Conservation (phyloP, 2,797 vertebrate species). For the Eulemur rubriventer region DNA sequence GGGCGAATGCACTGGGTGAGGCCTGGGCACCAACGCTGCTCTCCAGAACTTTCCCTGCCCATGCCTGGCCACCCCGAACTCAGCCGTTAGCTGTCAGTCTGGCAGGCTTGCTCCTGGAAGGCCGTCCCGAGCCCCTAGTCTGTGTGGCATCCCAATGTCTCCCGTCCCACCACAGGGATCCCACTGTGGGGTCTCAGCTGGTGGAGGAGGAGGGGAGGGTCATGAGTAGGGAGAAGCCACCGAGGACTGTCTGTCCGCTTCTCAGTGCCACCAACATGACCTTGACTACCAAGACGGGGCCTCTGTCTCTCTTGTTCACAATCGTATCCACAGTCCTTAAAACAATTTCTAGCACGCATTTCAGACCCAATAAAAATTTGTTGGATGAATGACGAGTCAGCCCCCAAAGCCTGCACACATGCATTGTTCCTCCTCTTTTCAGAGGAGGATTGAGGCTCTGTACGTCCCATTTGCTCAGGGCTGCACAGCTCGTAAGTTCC, state of each 20-base stretch:
- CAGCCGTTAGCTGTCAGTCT: not conserved
- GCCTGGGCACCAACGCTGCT: no score
- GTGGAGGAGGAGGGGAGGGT: not conserved
- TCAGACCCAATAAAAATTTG: not conserved
- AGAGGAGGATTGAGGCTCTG: not conserved
- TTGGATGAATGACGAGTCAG: no score
- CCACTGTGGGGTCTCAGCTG: not conserved
- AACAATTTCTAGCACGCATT: not conserved
- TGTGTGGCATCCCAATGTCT: not conserved
- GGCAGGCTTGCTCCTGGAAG: not conserved
- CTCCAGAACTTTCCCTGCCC: not conserved
- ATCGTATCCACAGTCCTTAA: not conserved
- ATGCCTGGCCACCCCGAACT: rapidly evolving
- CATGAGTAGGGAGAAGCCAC: not conserved
- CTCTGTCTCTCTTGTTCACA: not conserved
- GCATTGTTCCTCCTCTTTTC: not conserved
- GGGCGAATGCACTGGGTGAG: no score
- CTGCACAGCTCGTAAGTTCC: not conserved
- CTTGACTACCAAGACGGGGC: not conserved
- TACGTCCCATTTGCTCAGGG: not conserved
- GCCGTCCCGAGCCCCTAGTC: rapidly evolving
- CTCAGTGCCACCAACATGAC: not conserved
- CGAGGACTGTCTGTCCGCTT: not conserved
- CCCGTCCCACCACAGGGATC: rapidly evolving
- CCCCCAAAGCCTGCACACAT: not conserved